Evolutionary conservation across 2,797 vertebrate species (phyloP).

Genomic region (Paramormyrops hopkinsi): DNA sequence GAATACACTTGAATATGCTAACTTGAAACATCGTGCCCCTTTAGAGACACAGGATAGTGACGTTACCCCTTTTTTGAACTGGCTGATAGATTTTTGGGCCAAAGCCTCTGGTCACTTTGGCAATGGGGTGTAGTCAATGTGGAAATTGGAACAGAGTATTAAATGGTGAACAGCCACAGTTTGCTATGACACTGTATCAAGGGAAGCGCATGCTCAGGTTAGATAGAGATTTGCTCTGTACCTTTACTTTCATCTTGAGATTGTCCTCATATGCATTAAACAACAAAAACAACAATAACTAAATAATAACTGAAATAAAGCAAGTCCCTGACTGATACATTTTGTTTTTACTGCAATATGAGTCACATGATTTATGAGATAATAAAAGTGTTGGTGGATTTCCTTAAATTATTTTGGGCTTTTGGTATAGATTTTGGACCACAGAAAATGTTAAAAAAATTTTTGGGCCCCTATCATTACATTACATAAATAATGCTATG

Average conservation of each 20-base stretch:
- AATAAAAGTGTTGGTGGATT: not conserved
- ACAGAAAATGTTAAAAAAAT: not conserved
- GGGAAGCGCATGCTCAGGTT: not conserved
- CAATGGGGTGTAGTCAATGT: not conserved
- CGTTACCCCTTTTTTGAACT: not conserved
- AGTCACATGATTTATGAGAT: not conserved
- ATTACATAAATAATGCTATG: not conserved
- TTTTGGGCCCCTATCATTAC: not conserved
- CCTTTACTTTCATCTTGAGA: not conserved
- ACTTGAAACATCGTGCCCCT: not conserved
- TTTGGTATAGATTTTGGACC: not conserved
- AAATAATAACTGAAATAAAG: not conserved
- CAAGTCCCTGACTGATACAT: not conserved
- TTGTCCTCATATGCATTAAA: not conserved
- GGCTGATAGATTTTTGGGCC: not conserved
- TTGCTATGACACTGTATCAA: not conserved
- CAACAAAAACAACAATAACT: not conserved
- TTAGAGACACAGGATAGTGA: not conserved
- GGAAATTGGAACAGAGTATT: not conserved
- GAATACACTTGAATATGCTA: not conserved
- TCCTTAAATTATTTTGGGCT: not conserved
- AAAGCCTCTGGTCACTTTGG: not conserved
- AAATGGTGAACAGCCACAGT: not conserved
- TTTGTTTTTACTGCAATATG: not conserved
- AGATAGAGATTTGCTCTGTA: not conserved